These are phyloP conservation scores for Opisthocomus hoazin DNA, from an alignment of 2,113 vertebrate species.

Conservation along the genomic window DNA sequence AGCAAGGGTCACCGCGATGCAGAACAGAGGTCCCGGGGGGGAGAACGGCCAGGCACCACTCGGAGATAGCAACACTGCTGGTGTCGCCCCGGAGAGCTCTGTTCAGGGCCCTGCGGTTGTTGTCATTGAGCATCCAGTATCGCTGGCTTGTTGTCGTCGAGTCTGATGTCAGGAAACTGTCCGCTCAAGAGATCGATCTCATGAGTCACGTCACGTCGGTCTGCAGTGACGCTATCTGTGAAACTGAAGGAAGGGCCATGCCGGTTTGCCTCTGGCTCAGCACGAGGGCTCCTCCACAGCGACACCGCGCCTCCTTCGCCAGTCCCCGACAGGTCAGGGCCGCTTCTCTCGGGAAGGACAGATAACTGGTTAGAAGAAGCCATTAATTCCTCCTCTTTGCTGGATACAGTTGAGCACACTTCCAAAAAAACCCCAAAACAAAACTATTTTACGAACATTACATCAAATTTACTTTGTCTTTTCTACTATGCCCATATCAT, in stretches of 20 bases:
- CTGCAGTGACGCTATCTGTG: fast-evolving
- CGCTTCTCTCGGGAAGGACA: fast-evolving
- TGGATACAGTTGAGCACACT: not conserved
- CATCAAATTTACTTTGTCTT: not conserved
- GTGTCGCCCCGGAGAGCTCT: not conserved
- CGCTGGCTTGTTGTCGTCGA: fast-evolving
- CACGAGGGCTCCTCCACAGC: not conserved
- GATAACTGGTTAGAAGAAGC: not conserved
- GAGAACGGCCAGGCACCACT: too few relatives aligned
- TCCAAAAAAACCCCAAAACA: not conserved
- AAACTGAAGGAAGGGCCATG: fast-evolving
- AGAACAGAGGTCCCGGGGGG: not conserved
- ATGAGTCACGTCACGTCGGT: fast-evolving
- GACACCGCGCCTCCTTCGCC: not conserved
- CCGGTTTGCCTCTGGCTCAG: too few relatives aligned
- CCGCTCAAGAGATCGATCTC: not conserved
- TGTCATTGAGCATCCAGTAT: too few relatives aligned
- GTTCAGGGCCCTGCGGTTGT: not conserved
- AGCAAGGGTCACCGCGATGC: not conserved
- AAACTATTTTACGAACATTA: not conserved
- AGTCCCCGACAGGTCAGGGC: fast-evolving
- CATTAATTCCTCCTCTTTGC: not conserved
- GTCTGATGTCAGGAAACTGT: not conserved
- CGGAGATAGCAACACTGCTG: fast-evolving
- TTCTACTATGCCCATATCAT: not conserved